Conservation (phyloP, 2,113 vertebrate species). For the human (Homo sapiens) region GRCh38 chr4:5451501-5452000, state of each 20-base stretch:
- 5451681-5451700: not conserved
- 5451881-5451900: fast-evolving
- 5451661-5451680: not conserved
- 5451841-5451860: fast-evolving
- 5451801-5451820: not conserved
- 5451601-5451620: no score
- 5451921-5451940: no score
- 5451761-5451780: not conserved
- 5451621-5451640: fast-evolving
- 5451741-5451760: no score
- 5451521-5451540: not conserved
- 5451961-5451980: not conserved
- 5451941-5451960: not conserved
- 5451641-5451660: not conserved
- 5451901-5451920: no score
- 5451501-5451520: not conserved
- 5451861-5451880: not conserved
- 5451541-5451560: not conserved
- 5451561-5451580: not conserved
- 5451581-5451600: fast-evolving
- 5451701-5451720: no score
- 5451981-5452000: not conserved
- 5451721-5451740: not conserved
- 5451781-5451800: not conserved
- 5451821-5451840: fast-evolving